These are phyloP conservation scores for Camponotus floridanus DNA, from an alignment of 1,140 invertebrate genomes.

Conservation along the genomic window DNA sequence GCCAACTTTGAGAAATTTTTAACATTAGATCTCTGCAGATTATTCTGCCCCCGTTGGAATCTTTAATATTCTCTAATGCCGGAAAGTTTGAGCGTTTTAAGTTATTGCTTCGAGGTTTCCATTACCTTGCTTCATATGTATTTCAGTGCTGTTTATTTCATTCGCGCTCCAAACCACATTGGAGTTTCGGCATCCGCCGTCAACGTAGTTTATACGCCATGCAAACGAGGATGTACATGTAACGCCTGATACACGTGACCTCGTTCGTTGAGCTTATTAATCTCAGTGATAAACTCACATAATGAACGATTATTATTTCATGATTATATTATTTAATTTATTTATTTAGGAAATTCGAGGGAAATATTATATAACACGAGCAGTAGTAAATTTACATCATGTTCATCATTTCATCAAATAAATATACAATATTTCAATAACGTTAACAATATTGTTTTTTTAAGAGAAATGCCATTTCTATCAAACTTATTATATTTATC, in stretches of 20 bases:
- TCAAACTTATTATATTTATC: not conserved
- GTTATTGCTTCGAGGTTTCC: not conserved
- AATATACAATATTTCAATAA: not conserved
- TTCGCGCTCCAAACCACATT: constrained; percentile 12
- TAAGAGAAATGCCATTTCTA: not conserved
- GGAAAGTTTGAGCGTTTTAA: constrained; percentile 1
- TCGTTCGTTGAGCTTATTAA: constrained; percentile 66
- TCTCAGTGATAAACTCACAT: constrained; percentile 62
- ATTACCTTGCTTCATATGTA: constrained; percentile 27
- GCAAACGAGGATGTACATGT: constrained; percentile 33
- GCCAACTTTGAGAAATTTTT: not conserved
- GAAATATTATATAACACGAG: not conserved
- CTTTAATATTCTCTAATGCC: not conserved
- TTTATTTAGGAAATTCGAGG: not conserved
- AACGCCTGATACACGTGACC: constrained; percentile 63
- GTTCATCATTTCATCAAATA: not conserved
- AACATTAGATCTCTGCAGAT: not conserved
- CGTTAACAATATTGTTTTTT: constrained; percentile 15
- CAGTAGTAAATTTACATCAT: not conserved
- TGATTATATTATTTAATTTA: no score
- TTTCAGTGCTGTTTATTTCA: constrained; percentile 41
- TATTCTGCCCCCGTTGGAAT: no score
- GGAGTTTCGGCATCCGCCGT: constrained; percentile 40
- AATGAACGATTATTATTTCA: constrained; percentile 31
- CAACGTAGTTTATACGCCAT: constrained; percentile 28